Base-by-base conservation (phyloP, 1,140 invertebrate genomes). In the Dendroctonus ponderosae region DNA sequence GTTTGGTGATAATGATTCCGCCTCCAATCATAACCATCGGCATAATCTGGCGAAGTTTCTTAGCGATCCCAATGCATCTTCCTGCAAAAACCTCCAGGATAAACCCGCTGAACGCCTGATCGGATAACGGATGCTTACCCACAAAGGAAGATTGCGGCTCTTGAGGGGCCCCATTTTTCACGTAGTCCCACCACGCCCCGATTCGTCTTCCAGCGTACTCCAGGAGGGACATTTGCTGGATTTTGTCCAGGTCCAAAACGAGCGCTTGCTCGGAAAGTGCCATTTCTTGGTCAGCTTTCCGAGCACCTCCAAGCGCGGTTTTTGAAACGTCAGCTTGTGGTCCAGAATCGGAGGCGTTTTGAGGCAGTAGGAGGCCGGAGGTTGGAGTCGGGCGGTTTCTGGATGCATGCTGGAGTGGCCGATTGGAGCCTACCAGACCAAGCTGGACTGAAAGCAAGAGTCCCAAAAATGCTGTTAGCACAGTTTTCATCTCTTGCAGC, bases 1-100 rank as follows among this genome's bases (percentile, higher is more conserved):
- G 40, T 61, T 67, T 67, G 5, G 65, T 67, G 5, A 67, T 61
- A 3, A 61, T 61, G 9, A 67, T 26, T 43, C 65, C 65, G 5
- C 40, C 57, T 52, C 57, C 57, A 11, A 67, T 40, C 57, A 61
- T 67, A 5, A 67, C 5, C 5, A 67, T 43, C 3, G 65, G 65
- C 9, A 67, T 42, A 11, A 67, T 38, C 44, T 61, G 57, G 14
- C 41, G 12, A 1, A 67, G 15, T 56, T 61, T 67, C 42, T 67
- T 67, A 3, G 53, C 65, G 8, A 67, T 48, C 11, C 65, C 58
- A 37, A 61, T 15, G 54, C 65, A 67, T 44, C 65, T 46, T 14
- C 57, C 65, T 67, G 11, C 5, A 67, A 60, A 40, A 37, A 61
- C 9, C n/a, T 11, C 5, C 38, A 15, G 7, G 46, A 26, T 12